Percentiles rank a stretch among this genome's conserved stretches.
These are phyloP conservation scores for Dermatemys mawii DNA, from an alignment of 2,113 vertebrate genomes.

Conservation along the genomic window DNA sequence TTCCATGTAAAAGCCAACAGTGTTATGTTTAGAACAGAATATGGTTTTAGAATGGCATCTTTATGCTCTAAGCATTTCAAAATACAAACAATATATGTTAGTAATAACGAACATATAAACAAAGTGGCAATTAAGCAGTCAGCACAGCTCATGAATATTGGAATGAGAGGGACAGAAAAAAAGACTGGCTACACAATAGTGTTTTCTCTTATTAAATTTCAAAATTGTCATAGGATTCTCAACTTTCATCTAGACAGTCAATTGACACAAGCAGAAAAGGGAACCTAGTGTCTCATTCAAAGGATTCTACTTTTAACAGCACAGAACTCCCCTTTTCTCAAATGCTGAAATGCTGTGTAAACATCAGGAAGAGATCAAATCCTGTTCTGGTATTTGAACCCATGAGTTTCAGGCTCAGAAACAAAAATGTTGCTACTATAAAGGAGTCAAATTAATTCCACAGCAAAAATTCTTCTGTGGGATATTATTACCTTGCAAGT, in stretches of 20 bases:
- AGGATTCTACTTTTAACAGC: background rate
- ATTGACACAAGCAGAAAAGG: background rate
- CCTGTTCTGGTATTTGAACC: background rate
- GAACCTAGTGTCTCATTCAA: background rate
- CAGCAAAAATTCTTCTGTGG: background rate
- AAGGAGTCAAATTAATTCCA: constrained; percentile 21
- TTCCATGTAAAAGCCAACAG: background rate
- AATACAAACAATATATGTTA: background rate
- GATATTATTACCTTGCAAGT: constrained; percentile 17
- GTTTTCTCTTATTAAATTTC: background rate
- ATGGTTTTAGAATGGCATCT: background rate
- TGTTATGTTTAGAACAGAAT: background rate
- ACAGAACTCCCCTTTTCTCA: background rate
- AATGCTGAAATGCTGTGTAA: constrained; percentile 17
- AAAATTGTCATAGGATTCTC: background rate
- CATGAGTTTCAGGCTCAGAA: background rate
- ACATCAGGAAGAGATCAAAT: constrained; percentile 10
- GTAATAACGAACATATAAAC: background rate
- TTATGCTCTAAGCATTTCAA: background rate
- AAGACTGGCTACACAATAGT: background rate
- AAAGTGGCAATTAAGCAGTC: background rate
- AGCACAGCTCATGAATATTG: background rate
- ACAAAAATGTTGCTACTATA: background rate
- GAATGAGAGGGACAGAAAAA: background rate
- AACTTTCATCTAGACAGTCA: constrained; percentile 1